A percentile compares a stretch with the other conserved stretches of the same genome.
phyloP scores from a whole-genome alignment of 2,888 invertebrate genomes.

The Callimorpha dominula region DNA sequence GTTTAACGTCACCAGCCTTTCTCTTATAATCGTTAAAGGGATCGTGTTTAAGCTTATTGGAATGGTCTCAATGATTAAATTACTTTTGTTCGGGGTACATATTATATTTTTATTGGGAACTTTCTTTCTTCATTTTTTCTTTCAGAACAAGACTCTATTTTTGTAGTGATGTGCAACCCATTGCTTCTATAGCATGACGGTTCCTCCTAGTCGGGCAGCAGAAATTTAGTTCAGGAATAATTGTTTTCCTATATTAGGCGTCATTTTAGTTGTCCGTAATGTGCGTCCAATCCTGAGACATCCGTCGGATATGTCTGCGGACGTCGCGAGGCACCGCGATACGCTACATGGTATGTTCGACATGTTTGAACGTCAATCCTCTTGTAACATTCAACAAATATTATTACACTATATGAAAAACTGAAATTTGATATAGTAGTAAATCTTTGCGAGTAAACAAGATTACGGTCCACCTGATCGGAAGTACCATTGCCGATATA shows the following conservation, averaged over 20 bases:
- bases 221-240: neutral
- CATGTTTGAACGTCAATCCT: conserved; percentile 18
- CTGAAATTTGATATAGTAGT: neutral
- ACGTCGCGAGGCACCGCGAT: conserved; percentile 40
- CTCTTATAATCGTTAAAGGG: no score
- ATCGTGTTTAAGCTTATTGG: no score
- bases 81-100: no score
- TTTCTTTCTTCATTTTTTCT: no score
- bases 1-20: no score
- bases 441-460: neutral
- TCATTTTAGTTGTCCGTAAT: conserved; percentile 36
- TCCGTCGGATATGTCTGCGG: conserved; percentile 47
- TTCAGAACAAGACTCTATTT: no score
- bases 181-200: no score
- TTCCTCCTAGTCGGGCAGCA: neutral
- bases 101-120: no score
- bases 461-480: no score
- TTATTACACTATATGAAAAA: neutral
- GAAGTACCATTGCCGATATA: no score
- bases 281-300: conserved; percentile 48
- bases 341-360: conserved; percentile 40
- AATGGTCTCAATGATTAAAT: no score
- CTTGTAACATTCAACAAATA: conserved; percentile 7
- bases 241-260: conserved; percentile 14
- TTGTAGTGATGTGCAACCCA: no score